These are phyloP conservation scores for Mechanitis mazaeus DNA, from an alignment of 2,888 invertebrate species.

Conservation along the genomic window DNA sequence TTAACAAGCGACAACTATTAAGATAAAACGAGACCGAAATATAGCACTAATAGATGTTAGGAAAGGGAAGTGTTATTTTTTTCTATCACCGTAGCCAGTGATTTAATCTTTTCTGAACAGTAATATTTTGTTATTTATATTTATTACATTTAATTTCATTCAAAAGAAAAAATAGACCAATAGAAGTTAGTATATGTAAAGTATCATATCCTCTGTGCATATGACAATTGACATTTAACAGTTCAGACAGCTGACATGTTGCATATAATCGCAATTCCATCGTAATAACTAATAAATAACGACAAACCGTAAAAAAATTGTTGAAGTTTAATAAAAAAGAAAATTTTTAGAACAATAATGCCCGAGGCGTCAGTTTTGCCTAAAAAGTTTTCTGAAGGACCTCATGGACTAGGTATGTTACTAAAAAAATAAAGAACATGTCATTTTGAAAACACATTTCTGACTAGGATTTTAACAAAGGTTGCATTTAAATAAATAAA, in stretches of 20 bases:
- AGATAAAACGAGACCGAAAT: too few species aligned
- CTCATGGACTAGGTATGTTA: conserved; percentile 73
- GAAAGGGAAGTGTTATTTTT: too few species aligned
- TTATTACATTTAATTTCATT: too few species aligned
- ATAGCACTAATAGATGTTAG: too few species aligned
- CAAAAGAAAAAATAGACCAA: too few species aligned
- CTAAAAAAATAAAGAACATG: background rate
- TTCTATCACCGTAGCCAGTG: too few species aligned
- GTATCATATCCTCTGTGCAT: background rate
- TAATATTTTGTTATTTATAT: too few species aligned
- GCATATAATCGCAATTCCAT: too few species aligned
- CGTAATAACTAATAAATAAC: background rate
- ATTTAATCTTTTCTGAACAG: too few species aligned
- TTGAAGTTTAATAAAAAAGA: background rate
- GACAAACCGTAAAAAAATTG: background rate
- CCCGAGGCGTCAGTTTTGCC: conserved; percentile 55
- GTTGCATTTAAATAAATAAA: background rate
- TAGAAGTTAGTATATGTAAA: too few species aligned
- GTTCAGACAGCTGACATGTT: background rate
- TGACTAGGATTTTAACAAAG: background rate
- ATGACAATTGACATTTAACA: background rate
- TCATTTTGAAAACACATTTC: too few species aligned
- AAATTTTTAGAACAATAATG: conserved; percentile 19
- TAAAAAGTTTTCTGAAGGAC: conserved; percentile 65
- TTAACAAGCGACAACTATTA: too few species aligned